Percentiles rank a stretch among this genome's conserved stretches.
Conservation (phyloP, 2,113 vertebrate genomes). For the Pelodiscus sinensis region DNA sequence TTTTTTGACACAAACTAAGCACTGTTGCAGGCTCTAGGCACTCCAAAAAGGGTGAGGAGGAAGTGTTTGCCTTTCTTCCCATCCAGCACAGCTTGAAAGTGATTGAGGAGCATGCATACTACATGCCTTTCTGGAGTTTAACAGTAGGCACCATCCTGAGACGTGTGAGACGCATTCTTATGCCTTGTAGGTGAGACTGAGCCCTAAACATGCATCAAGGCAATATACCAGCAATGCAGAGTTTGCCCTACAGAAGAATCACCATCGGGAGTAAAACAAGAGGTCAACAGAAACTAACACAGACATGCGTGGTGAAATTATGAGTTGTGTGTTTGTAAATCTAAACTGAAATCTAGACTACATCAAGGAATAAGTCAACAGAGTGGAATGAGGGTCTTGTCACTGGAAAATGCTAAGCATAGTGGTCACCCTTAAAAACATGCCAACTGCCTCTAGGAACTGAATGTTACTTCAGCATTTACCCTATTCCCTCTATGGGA, state of each 20-base stretch:
- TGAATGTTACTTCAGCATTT: not conserved
- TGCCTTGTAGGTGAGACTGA: not conserved
- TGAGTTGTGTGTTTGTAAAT: not conserved
- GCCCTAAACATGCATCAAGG: fast-evolving
- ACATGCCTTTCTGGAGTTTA: not conserved
- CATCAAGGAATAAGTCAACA: not conserved
- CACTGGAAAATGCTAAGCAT: not conserved
- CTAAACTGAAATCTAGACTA: not conserved
- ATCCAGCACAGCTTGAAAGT: not conserved
- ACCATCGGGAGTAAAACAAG: not conserved
- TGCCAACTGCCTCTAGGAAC: not conserved
- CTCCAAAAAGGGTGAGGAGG: not conserved
- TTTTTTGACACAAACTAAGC: not conserved
- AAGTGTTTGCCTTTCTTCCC: not conserved
- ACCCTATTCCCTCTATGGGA: not conserved
- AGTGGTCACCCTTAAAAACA: not conserved
- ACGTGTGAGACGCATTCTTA: not conserved
- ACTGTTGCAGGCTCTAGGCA: not conserved
- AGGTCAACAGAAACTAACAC: not conserved
- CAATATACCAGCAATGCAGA: not conserved
- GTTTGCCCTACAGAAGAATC: not conserved
- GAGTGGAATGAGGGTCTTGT: not conserved
- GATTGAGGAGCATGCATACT: not conserved
- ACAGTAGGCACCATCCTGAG: not conserved
- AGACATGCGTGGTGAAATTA: not conserved